These are phyloP conservation scores for Pachycephala philippinensis DNA, from an alignment of 2,113 vertebrate genomes.

Conservation along the genomic window DNA sequence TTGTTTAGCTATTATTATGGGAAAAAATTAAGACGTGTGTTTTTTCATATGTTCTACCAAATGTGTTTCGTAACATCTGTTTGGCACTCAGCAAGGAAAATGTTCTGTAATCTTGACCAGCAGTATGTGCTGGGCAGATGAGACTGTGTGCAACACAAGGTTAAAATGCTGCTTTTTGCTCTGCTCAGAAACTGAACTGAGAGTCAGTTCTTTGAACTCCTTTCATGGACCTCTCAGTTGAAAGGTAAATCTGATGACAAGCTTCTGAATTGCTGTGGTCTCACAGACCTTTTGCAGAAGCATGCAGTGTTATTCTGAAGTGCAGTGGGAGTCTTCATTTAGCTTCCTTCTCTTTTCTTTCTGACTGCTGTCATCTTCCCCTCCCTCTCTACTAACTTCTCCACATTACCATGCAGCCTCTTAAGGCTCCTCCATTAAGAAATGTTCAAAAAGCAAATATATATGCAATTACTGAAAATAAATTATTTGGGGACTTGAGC, in stretches of 20 bases:
- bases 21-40: neutral
- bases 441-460: neutral
- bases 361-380: neutral
- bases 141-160: neutral
- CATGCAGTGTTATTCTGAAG: neutral
- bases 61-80: constrained; percentile 17
- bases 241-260: neutral
- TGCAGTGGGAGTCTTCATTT: neutral
- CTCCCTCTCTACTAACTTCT: neutral
- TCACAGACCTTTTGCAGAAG: neutral
- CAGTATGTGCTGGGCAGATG: neutral
- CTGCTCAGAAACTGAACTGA: neutral
- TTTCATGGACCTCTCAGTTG: neutral
- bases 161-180: neutral
- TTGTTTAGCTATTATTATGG: neutral
- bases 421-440: neutral
- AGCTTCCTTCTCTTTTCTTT: neutral
- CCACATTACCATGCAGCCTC: neutral
- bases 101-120: constrained; percentile 26
- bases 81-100: constrained; percentile 34
- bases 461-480: neutral
- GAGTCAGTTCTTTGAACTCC: neutral
- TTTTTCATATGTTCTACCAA: neutral
- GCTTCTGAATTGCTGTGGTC: neutral
- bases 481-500: neutral